Evolutionary conservation across 2,888 invertebrate species (phyloP).

Genomic region (Oligia strigilis): DNA sequence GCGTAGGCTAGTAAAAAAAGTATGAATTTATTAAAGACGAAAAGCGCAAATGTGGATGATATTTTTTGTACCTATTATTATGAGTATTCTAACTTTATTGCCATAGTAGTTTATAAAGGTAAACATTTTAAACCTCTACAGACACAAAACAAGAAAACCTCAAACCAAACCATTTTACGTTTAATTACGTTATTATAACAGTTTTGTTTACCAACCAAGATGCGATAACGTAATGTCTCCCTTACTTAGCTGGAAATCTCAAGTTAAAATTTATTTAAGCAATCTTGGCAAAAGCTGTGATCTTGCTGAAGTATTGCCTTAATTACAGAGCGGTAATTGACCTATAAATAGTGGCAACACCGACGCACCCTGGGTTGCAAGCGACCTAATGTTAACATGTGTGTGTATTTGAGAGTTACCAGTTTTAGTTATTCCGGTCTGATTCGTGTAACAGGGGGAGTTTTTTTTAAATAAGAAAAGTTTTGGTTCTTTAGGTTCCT

Average conservation of each 20-base stretch:
- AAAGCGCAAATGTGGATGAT: background rate
- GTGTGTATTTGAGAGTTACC: slow-evolving; percentile 40
- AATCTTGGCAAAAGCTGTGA: slow-evolving; percentile 79
- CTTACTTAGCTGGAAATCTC: slow-evolving; percentile 74
- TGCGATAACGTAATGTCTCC: slow-evolving; percentile 68
- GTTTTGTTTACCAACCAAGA: slow-evolving; percentile 61
- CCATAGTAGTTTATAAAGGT: background rate
- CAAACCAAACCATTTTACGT: slow-evolving; percentile 29
- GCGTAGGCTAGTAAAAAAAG: too few relatives aligned
- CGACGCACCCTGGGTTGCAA: slow-evolving; percentile 57
- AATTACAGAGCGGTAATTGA: slow-evolving; percentile 81
- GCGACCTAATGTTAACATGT: slow-evolving; percentile 44
- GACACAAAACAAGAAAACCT: slow-evolving; percentile 17
- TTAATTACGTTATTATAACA: slow-evolving; percentile 63
- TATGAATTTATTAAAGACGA: too few relatives aligned
- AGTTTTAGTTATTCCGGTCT: slow-evolving; percentile 16
- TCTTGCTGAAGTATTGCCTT: slow-evolving; percentile 78
- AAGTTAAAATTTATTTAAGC: slow-evolving; percentile 78
- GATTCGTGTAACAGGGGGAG: slow-evolving; percentile 13
- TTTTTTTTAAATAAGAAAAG: slow-evolving; percentile 11
- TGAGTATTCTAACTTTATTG: background rate
- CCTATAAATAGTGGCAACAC: slow-evolving; percentile 77
- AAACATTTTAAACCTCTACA: background rate
- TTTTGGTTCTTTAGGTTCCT: background rate
- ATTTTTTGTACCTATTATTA: background rate